Conservation (phyloP, 1,140 invertebrate species). For the Penaeus japonicus region DNA sequence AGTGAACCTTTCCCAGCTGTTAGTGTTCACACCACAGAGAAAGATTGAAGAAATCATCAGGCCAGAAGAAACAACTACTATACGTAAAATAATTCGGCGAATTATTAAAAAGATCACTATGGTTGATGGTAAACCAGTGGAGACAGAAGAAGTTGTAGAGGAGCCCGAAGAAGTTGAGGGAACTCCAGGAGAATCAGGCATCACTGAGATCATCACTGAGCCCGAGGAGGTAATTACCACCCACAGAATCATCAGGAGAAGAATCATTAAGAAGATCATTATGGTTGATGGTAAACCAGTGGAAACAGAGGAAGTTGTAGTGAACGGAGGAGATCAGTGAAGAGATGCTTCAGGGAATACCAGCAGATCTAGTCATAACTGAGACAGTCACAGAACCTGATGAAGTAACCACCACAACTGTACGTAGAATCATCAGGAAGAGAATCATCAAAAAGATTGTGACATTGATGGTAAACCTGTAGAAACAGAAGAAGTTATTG, state of each 20-base stretch:
- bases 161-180: slow-evolving; percentile 20
- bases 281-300: slow-evolving; percentile 11
- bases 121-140: slow-evolving; percentile 25
- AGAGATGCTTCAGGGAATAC: neutral
- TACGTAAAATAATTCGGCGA: slow-evolving; percentile 4
- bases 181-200: neutral
- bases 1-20: too few relatives aligned
- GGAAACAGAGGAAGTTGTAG: slow-evolving; percentile 10
- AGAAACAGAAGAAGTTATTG: slow-evolving; percentile 29
- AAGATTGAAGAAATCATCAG: neutral
- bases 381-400: neutral
- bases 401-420: neutral
- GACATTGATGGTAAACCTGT: slow-evolving; percentile 19
- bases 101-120: slow-evolving; percentile 29
- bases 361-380: neutral
- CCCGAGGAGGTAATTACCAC: neutral
- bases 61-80: neutral
- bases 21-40: neutral
- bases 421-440: slow-evolving; percentile 7
- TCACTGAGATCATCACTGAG: neutral
- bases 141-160: slow-evolving; percentile 35
- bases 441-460: slow-evolving; percentile 31
- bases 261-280: neutral
- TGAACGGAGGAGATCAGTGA: neutral
- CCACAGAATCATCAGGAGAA: neutral